Conservation (phyloP, 1,140 invertebrate genomes). For the Drosophila jambulina region DNA sequence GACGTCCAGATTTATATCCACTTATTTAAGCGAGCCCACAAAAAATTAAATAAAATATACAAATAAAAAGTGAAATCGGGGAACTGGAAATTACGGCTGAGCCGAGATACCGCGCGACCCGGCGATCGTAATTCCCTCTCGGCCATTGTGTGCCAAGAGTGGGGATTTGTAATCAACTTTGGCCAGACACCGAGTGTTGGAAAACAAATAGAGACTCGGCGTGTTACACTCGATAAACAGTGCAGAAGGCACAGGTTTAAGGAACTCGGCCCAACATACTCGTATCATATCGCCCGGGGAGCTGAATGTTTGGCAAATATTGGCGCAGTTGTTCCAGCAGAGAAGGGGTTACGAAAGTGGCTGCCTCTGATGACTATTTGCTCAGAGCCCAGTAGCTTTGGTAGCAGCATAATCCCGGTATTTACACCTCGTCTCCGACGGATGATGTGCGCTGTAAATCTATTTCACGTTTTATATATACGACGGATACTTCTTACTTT, state of each 20-base stretch:
- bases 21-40: slow-evolving; percentile 52
- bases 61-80: slow-evolving; percentile 70
- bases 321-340: slow-evolving; percentile 51
- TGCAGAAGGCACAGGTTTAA: slow-evolving; percentile 6
- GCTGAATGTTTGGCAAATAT: slow-evolving; percentile 67
- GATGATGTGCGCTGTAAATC: slow-evolving; percentile 58
- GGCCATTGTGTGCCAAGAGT: slow-evolving; percentile 48
- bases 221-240: slow-evolving; percentile 79
- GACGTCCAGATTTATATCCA: slow-evolving; percentile 71
- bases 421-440: slow-evolving; percentile 64
- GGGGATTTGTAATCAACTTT: slow-evolving; percentile 60
- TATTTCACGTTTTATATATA: slow-evolving; percentile 25
- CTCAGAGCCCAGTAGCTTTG: slow-evolving; percentile 46
- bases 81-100: slow-evolving; percentile 61
- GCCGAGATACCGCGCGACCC: slow-evolving; percentile 24
- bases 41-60: slow-evolving; percentile 30
- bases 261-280: background rate
- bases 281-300: slow-evolving; percentile 28
- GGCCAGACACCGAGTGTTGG: slow-evolving; percentile 61
- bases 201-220: slow-evolving; percentile 67
- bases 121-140: slow-evolving; percentile 58
- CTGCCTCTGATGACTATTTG: slow-evolving; percentile 51
- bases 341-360: slow-evolving; percentile 35
- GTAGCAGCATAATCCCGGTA: slow-evolving; percentile 70
- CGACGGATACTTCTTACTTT: slow-evolving; percentile 15